A percentile compares a stretch with the other conserved stretches of the same genome.
These are phyloP conservation scores for Conops quadrifasciatus DNA, from an alignment of 2,888 invertebrate species.

Conservation along the genomic window DNA sequence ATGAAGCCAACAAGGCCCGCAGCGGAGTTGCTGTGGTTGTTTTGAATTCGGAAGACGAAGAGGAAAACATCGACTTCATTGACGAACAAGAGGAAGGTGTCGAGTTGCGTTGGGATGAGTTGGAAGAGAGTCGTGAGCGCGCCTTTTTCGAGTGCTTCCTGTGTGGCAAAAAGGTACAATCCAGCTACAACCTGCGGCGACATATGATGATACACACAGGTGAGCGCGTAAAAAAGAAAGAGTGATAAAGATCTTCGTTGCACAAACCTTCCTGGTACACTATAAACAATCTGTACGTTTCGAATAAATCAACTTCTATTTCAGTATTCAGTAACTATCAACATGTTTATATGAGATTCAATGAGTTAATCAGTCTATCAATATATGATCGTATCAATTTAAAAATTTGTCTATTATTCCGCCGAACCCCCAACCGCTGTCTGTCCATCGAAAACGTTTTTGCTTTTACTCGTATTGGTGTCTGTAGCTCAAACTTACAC, in stretches of 20 bases:
- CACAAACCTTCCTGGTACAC: neutral
- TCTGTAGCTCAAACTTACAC: neutral
- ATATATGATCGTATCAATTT: constrained; percentile 1
- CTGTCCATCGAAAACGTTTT: neutral
- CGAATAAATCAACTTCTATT: constrained; percentile 9
- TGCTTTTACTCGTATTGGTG: neutral
- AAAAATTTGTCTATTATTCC: constrained; percentile 10
- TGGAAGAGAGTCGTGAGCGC: constrained; percentile 57
- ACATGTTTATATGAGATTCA: neutral
- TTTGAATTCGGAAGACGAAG: constrained; percentile 42
- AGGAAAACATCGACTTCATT: constrained; percentile 46
- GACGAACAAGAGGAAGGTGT: constrained; percentile 46
- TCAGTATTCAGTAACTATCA: constrained; percentile 7
- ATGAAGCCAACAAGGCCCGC: neutral
- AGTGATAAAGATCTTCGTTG: constrained; percentile 1
- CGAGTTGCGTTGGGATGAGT: constrained; percentile 53
- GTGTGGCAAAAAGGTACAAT: constrained; percentile 63
- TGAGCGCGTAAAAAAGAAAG: constrained; percentile 40
- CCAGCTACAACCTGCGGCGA: constrained; percentile 62
- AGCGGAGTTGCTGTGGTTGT: constrained; percentile 42
- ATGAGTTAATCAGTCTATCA: constrained; percentile 4
- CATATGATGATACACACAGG: constrained; percentile 66
- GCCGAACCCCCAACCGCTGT: neutral
- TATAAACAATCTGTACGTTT: neutral
- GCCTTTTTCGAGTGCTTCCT: constrained; percentile 60